Conservation (phyloP, 2,888 invertebrate genomes). For the Cryptops parisi region DNA sequence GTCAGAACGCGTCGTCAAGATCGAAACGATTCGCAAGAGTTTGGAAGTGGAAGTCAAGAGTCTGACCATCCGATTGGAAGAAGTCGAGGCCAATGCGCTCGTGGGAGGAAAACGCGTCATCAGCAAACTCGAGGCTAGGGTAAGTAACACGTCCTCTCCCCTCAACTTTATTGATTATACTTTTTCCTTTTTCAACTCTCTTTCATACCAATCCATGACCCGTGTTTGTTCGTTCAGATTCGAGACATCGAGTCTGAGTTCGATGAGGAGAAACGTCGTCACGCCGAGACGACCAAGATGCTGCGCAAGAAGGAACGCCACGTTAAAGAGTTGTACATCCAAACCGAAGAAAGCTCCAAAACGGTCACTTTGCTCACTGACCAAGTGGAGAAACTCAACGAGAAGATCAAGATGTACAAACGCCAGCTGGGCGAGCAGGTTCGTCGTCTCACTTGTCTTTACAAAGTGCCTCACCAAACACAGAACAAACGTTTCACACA, state of each 20-base stretch:
- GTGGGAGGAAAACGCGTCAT: constrained; percentile 94
- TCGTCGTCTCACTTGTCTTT: constrained; percentile 20
- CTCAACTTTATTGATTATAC: neutral
- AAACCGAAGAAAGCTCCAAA: constrained; percentile 94
- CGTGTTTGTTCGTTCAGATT: constrained; percentile 37
- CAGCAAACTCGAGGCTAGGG: constrained; percentile 85
- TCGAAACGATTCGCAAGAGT: constrained; percentile 94
- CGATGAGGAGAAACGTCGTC: constrained; percentile 93
- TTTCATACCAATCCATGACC: neutral
- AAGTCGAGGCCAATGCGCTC: constrained; percentile 92
- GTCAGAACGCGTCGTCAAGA: constrained; percentile 90
- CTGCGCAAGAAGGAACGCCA: constrained; percentile 95
- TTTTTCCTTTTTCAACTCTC: neutral
- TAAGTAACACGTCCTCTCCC: constrained; percentile 32
- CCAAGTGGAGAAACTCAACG: constrained; percentile 64
- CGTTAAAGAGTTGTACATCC: constrained; percentile 88
- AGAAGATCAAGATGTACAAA: constrained; percentile 88
- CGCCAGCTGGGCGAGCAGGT: constrained; percentile 88
- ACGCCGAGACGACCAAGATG: constrained; percentile 93
- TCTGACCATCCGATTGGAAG: constrained; percentile 79
- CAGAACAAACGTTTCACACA: no score
- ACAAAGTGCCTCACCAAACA: neutral
- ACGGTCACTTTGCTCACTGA: constrained; percentile 63
- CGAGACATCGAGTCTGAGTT: constrained; percentile 87
- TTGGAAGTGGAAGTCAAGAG: constrained; percentile 96